phyloP scores from a whole-genome alignment of 2,113 vertebrate genomes.

The Origma solitaria region DNA sequence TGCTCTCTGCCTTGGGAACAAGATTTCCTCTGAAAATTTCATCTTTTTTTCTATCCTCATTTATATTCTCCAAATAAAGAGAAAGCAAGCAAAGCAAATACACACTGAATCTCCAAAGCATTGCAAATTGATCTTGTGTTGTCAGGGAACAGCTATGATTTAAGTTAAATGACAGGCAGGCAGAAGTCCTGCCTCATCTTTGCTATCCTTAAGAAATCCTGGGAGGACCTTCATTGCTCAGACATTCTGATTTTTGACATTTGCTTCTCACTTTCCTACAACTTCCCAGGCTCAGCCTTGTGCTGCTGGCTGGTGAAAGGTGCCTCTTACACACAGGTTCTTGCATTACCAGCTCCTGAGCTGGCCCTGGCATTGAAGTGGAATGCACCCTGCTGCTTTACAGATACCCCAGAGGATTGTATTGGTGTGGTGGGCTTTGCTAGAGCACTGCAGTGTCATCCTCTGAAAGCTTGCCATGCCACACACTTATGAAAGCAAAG shows the following conservation, averaged over 20 bases:
- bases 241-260: background rate
- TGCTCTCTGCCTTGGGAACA: background rate
- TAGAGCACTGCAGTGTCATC: background rate
- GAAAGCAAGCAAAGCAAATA: background rate
- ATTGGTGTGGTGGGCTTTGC: background rate
- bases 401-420: background rate
- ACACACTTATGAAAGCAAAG: background rate
- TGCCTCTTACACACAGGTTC: rapidly evolving
- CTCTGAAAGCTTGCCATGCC: background rate
- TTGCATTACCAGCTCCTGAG: background rate
- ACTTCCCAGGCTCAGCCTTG: background rate
- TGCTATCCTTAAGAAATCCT: background rate
- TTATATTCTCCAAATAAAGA: conserved; percentile 13
- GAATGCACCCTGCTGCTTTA: background rate
- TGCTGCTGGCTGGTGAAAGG: background rate
- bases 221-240: background rate
- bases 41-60: background rate
- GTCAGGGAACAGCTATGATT: background rate
- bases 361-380: background rate
- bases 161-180: background rate
- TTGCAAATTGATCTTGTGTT: background rate
- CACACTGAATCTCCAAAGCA: background rate
- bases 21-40: background rate
- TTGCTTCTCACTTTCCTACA: background rate
- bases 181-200: background rate